Evolutionary conservation across 92 coral and sea anemone genomes (phyloP).

Genomic region (Muricea muricata): DNA sequence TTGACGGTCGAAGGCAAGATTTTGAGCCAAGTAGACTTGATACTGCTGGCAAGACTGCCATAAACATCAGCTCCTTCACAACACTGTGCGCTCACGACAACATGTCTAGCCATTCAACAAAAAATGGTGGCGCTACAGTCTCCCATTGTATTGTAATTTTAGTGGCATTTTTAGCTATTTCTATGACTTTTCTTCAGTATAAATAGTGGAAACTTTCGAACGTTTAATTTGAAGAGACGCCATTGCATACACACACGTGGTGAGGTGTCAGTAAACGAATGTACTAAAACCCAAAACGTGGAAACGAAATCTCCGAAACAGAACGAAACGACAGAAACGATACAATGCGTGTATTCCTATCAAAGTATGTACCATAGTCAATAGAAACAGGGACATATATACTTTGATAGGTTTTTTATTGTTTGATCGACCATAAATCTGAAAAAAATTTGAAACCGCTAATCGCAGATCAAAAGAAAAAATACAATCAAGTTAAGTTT

Average conservation of each 20-base stretch:
- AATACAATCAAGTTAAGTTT: too few species aligned
- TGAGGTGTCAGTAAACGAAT: too few species aligned
- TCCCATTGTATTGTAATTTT: conserved; percentile 25
- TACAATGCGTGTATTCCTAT: too few species aligned
- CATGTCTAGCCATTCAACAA: conserved; percentile 26
- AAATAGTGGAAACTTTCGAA: conserved; percentile 5
- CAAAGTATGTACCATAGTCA: too few species aligned
- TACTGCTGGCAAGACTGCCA: conserved; percentile 59
- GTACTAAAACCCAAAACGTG: too few species aligned
- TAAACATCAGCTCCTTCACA: conserved; percentile 63
- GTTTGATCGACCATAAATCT: too few species aligned
- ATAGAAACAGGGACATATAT: background rate
- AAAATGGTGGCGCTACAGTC: conserved; percentile 13
- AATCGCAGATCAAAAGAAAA: too few species aligned
- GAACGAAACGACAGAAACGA: too few species aligned
- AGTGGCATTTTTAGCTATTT: conserved; percentile 47
- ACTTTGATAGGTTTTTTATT: too few species aligned
- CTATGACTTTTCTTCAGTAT: conserved; percentile 19
- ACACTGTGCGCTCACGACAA: conserved; percentile 60
- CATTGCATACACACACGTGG: too few species aligned
- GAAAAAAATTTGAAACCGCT: too few species aligned
- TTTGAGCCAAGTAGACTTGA: conserved; percentile 60
- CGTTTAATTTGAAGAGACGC: conserved; percentile 56
- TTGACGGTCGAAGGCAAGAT: conserved; percentile 49
- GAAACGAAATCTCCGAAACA: background rate